Base-by-base conservation (phyloP, 2,113 vertebrate genomes). In the Tachycineta bicolor region DNA sequence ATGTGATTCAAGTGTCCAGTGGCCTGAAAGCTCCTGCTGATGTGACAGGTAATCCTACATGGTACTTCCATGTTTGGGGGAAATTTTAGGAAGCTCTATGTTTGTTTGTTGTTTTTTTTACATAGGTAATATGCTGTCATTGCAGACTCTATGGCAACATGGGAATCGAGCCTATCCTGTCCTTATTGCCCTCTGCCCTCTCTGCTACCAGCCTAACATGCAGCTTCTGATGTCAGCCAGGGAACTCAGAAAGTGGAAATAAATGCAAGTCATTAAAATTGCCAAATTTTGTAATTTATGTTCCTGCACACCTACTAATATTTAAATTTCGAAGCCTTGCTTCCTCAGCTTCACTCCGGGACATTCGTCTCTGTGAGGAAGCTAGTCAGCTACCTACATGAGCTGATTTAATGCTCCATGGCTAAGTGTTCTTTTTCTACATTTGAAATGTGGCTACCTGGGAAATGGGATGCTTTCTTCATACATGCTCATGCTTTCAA, bases 321-420 rank as follows among this genome's bases (percentile, higher is more conserved):
- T 64, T 90, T 91, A 92, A 28, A 87, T 65, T 96, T 65, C 44
- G 56, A 87, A 85, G 63, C 15, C 69, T 87, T 89, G 41, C 60
- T 81, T 78, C 62, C 62, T 94, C 47, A 79, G 85, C 55, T 89
- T 91, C 4, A 8, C 78, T 94, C 55, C 77, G 69, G 77, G 69
- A 83, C 60, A 90, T 52, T 25, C n/a, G 60, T 47, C n/a, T 94
- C 94, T 37, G 63, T 49, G 67, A 75, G 79, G 93, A 92, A 85
- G 24, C 31, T 18, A 55, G 49, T 63, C 71, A 94, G 55, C 50
- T 50, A 81, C 24, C 63, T 49, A 67, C 75, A 62, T 26, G 53
- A 83, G 55, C 47, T 37, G 5, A 93, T 78, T 75, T 76, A 89
- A 85, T 83, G 25, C 62, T 91, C 46, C 34, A 49, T 44, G 49